These are phyloP conservation scores for Pseudochirops cupreus DNA, from an alignment of 2,797 vertebrate species.

Conservation along the genomic window DNA sequence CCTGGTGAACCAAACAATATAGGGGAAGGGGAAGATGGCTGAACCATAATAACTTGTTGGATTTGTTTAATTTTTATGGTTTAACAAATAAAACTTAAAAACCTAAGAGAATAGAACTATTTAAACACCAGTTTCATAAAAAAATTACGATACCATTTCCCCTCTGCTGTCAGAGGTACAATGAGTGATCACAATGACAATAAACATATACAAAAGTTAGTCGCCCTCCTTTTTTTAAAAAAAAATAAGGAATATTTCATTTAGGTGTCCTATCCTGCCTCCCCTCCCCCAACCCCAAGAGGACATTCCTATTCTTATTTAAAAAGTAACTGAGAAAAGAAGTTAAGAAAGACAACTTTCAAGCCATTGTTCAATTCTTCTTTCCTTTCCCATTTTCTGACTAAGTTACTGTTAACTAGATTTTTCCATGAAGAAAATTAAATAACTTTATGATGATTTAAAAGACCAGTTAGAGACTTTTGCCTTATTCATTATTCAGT, in stretches of 20 bases:
- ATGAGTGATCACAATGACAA: not conserved
- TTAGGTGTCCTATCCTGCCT: not conserved
- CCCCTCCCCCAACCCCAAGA: not conserved
- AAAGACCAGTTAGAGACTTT: constrained; percentile 80
- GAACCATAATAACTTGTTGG: not conserved
- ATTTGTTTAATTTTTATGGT: not conserved
- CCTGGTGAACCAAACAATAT: not conserved
- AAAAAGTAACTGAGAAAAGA: constrained; percentile 57
- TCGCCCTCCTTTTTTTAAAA: not conserved
- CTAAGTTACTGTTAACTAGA: constrained; percentile 73
- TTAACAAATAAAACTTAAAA: not conserved
- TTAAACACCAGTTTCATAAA: not conserved
- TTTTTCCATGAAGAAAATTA: constrained; percentile 63
- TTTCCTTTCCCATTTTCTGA: constrained; percentile 58
- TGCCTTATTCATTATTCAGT: constrained; percentile 83
- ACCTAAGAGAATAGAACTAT: not conserved
- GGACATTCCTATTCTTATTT: constrained; percentile 53
- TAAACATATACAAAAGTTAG: not conserved
- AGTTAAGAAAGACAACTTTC: constrained; percentile 55
- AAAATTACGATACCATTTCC: not conserved
- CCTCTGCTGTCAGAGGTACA: fast-evolving
- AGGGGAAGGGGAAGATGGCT: not conserved
- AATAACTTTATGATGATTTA: constrained; percentile 83
- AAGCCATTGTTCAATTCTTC: constrained; percentile 69
- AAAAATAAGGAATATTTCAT: not conserved